Conservation (phyloP, 2,888 invertebrate genomes). For the Prosopocoilus inquinatus region DNA sequence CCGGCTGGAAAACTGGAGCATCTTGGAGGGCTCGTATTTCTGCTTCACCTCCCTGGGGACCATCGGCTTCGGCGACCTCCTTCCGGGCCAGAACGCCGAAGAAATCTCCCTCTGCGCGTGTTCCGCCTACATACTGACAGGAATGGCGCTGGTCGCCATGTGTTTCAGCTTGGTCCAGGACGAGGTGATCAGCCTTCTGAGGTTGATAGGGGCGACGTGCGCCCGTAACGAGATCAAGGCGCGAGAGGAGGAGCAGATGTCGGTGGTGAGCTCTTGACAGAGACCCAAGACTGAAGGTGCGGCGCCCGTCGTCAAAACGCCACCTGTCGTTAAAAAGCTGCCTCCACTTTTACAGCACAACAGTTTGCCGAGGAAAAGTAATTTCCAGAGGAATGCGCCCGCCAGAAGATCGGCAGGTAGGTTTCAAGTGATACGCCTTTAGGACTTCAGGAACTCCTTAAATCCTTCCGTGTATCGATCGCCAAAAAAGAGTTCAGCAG, state of each 20-base stretch:
- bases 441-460: no score
- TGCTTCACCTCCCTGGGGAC: constrained; percentile 72
- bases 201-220: constrained; percentile 50
- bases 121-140: constrained; percentile 77
- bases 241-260: constrained; percentile 51
- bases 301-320: constrained; percentile 50
- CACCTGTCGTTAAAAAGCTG: constrained; percentile 42
- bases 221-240: constrained; percentile 23
- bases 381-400: constrained; percentile 66
- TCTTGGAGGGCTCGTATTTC: constrained; percentile 82
- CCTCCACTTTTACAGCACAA: constrained; percentile 51
- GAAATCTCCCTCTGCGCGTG: constrained; percentile 75
- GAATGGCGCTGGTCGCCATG: constrained; percentile 84
- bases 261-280: constrained; percentile 53
- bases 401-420: constrained; percentile 59
- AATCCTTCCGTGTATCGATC: no score
- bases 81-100: constrained; percentile 62
- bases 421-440: background rate
- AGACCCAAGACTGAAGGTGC: constrained; percentile 52
- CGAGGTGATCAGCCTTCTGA: constrained; percentile 61
- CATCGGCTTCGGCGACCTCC: constrained; percentile 79
- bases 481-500: no score
- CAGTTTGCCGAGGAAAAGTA: constrained; percentile 55
- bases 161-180: constrained; percentile 84
- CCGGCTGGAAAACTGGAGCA: constrained; percentile 87